Percentiles rank a stretch among this genome's conserved stretches.
These are phyloP conservation scores for Scyliorhinus canicula DNA, from an alignment of 2,797 vertebrate genomes.

Conservation along the genomic window DNA sequence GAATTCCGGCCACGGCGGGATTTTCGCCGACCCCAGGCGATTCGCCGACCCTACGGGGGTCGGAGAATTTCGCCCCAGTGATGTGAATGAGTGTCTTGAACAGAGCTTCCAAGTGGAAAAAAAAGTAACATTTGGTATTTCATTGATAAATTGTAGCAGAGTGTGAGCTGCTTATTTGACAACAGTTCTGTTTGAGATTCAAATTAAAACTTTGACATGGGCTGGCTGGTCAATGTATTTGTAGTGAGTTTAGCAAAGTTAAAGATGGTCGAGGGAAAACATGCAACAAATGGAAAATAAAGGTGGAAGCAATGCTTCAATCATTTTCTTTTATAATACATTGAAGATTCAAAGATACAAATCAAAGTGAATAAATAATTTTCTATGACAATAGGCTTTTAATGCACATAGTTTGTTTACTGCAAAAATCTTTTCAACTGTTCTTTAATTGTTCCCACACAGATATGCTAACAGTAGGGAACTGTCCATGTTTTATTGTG, in stretches of 20 bases:
- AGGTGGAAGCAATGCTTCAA: not conserved
- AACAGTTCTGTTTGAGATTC: not conserved
- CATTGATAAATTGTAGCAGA: too few relatives aligned
- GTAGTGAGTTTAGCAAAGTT: not conserved
- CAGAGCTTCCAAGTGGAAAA: not conserved
- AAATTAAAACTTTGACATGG: not conserved
- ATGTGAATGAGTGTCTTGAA: not conserved
- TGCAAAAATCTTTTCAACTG: not conserved
- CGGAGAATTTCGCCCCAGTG: too few relatives aligned
- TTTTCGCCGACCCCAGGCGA: too few relatives aligned
- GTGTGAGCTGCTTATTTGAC: not conserved
- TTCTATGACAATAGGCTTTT: constrained; percentile 23
- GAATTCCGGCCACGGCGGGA: too few relatives aligned
- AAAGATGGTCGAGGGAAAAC: not conserved
- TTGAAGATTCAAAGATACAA: constrained; percentile 30
- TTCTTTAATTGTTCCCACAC: constrained; percentile 30
- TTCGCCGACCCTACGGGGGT: too few relatives aligned
- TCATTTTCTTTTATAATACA: constrained; percentile 34
- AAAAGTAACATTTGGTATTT: not conserved
- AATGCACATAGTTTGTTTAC: not conserved
- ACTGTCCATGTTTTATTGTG: constrained; percentile 5
- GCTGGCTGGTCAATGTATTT: not conserved
- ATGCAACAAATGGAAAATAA: not conserved
- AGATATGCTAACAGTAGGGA: constrained; percentile 32
- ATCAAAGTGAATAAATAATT: constrained; percentile 34